Percentiles rank a stretch among this genome's conserved stretches.
Conservation (phyloP, 2,113 vertebrate genomes). For the Zosterops hypoxanthus region DNA sequence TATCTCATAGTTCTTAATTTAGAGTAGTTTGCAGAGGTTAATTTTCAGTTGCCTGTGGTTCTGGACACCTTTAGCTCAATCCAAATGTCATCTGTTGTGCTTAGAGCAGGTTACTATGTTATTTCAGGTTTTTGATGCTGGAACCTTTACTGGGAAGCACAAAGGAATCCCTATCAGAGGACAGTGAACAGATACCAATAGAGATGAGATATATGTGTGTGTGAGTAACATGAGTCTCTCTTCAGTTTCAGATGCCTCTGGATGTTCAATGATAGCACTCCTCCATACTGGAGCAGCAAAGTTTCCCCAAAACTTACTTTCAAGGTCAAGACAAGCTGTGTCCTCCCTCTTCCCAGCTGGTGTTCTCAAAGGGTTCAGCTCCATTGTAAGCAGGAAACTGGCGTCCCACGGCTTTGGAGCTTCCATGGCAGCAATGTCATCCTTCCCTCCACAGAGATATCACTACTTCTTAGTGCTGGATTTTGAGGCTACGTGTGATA, state of each 20-base stretch:
- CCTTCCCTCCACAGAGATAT: constrained; percentile 85
- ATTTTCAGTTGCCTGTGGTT: background rate
- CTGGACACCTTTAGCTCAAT: background rate
- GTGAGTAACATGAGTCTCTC: constrained; percentile 64
- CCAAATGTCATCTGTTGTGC: background rate
- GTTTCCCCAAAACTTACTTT: constrained; percentile 75
- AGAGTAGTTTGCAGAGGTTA: background rate
- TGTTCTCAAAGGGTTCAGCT: constrained; percentile 74
- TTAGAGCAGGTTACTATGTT: background rate
- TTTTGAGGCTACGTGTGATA: constrained; percentile 86
- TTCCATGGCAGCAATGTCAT: constrained; percentile 84
- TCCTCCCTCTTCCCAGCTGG: constrained; percentile 55
- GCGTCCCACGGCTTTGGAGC: constrained; percentile 83
- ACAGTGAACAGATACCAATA: background rate
- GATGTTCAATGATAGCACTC: constrained; percentile 82
- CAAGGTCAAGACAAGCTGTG: constrained; percentile 76
- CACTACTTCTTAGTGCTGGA: constrained; percentile 89
- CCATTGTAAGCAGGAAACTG: constrained; percentile 82
- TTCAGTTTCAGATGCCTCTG: constrained; percentile 84
- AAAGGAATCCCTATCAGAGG: background rate
- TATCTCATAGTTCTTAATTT: background rate
- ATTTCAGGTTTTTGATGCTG: background rate
- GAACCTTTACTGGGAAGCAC: background rate
- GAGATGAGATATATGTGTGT: background rate
- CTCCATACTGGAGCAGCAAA: constrained; percentile 79